Conservation (phyloP, 2,113 vertebrate genomes). For the Rhynchopsitta pachyrhyncha region DNA sequence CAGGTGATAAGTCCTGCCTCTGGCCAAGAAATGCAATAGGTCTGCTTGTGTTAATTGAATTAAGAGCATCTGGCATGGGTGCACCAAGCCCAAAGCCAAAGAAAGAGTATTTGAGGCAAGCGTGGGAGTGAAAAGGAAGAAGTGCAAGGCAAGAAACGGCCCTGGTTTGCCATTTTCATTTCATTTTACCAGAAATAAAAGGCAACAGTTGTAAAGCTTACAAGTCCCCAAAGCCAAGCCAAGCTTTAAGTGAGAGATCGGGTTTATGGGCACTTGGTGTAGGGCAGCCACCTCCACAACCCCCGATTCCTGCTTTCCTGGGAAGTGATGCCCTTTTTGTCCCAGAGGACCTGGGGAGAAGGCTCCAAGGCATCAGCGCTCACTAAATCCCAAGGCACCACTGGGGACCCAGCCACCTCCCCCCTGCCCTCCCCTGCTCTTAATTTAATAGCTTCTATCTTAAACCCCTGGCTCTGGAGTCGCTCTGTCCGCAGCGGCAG, state of each 20-base stretch:
- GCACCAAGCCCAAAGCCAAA: neutral
- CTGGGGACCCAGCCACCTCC: neutral
- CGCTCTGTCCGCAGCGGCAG: fast-evolving
- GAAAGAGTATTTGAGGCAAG: neutral
- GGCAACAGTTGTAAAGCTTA: neutral
- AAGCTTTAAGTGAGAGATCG: neutral
- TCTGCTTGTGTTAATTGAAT: neutral
- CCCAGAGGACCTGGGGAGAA: neutral
- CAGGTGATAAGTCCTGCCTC: neutral
- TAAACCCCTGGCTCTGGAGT: neutral
- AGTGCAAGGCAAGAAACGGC: neutral
- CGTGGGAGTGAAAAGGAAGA: neutral
- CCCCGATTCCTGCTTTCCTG: neutral
- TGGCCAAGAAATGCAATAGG: neutral
- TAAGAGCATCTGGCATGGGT: neutral
- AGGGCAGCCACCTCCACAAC: neutral
- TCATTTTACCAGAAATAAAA: neutral
- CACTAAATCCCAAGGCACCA: neutral
- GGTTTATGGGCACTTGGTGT: neutral
- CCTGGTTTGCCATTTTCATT: neutral
- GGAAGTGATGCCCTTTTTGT: neutral
- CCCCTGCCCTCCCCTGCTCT: neutral
- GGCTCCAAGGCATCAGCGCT: neutral
- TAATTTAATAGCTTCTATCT: neutral
- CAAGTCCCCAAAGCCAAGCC: neutral